Evolutionary conservation across 2,113 vertebrate species (phyloP), one percentile per base, ranked within the genome.

Genomic region (Plestiodon gilberti): DNA sequence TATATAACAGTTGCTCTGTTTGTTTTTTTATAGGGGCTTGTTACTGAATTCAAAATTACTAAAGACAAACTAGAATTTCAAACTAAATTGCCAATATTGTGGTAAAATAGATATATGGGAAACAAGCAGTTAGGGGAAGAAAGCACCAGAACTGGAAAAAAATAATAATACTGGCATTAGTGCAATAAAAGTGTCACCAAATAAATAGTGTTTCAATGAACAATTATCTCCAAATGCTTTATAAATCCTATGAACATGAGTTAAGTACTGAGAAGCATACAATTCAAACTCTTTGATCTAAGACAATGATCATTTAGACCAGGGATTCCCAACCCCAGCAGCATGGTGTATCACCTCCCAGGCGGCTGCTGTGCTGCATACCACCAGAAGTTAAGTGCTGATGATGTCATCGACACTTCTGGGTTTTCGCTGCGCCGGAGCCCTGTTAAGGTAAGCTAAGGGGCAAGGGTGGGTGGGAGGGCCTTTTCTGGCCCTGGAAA

Each of bases 1-100:
- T 48, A 87, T 76, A 62, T 28, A 81, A 4, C n/a, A n/a, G 48
- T 55, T 82, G 76, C 35, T 65, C 84, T 48, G 43, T 90, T 83
- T 28, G 78, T 84, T 89, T 48, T 62, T 82, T 83, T 67, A 57
- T 62, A 73, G 81, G 83, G 84, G 62, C 18, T 61, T 83, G 65
- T 74, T 0, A 0, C 20, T 76, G 62, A 80, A n/a, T 73, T 89
- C 35, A 87, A 90, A 88, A 78, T 87, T 20, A 85, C 61, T 90
- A 87, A 90, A 93, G 65, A 5, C 30, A 77, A 86, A 23, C 1
- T 11, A 52, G 70, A 82, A 59, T 70, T 15, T 35, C 55, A 86
- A 43, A 22, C 5, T 28, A 71, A 8, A 0, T 0, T 2, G 1
- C 1, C 0, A 1, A 61, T 85, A 62, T 62, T 0, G 69, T 35